Evolutionary conservation across 2,113 vertebrate species (phyloP).

Genomic region (Vidua chalybeata): DNA sequence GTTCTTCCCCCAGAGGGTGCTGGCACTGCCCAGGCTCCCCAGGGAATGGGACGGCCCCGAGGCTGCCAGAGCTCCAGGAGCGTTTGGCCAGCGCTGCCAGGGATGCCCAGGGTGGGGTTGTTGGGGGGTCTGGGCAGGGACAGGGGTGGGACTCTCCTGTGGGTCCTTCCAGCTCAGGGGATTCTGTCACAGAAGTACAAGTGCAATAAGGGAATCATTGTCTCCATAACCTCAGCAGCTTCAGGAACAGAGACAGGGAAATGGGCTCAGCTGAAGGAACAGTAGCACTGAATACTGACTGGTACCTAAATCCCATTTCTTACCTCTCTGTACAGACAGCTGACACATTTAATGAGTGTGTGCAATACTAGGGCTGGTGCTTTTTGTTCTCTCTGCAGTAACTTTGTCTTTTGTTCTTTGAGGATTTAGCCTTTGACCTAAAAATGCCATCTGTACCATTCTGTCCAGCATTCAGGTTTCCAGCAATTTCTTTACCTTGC

Average conservation of each 20-base stretch:
- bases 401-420: not conserved
- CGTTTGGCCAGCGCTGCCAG: not conserved
- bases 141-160: rapidly evolving
- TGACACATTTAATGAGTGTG: not conserved
- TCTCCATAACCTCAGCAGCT: not conserved
- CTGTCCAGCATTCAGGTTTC: not conserved
- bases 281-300: not conserved
- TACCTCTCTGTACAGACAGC: not conserved
- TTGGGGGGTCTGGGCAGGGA: rapidly evolving
- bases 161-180: not conserved
- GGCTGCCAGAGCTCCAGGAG: not conserved
- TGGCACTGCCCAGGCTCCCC: not conserved
- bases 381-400: not conserved
- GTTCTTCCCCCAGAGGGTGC: not conserved
- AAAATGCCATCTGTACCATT: not conserved
- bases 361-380: not conserved
- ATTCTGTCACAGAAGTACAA: not conserved
- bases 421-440: not conserved
- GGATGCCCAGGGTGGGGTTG: not conserved
- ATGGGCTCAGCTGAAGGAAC: not conserved
- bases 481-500: not conserved
- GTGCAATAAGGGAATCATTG: not conserved
- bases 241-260: not conserved
- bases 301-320: not conserved
- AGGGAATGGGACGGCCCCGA: not conserved